phyloP scores from a whole-genome alignment of 2,888 invertebrate genomes.

The Dugesia japonica region DNA sequence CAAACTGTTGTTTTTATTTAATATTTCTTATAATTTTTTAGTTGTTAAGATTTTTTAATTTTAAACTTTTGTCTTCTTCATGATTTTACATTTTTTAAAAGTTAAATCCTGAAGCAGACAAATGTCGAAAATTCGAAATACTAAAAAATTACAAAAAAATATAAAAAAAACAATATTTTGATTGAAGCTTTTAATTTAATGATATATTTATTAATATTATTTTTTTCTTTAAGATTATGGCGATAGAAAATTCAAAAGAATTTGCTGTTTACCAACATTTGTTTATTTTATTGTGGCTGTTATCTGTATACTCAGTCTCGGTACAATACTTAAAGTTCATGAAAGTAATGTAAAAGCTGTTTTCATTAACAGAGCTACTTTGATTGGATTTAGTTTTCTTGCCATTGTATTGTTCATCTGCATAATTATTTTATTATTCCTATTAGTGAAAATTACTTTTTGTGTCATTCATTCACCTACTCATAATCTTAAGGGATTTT shows the following conservation, averaged over 20 bases:
- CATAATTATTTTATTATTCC: conserved; percentile 4
- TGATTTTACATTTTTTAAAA: too few relatives aligned
- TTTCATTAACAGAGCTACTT: neutral
- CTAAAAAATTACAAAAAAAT: too few relatives aligned
- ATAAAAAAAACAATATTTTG: too few relatives aligned
- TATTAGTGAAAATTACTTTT: neutral
- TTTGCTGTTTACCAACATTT: neutral
- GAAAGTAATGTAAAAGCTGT: neutral
- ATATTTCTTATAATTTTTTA: too few relatives aligned
- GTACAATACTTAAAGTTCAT: neutral
- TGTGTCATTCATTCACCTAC: neutral
- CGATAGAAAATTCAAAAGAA: neutral
- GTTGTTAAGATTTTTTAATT: too few relatives aligned
- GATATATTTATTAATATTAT: too few relatives aligned
- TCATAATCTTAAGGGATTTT: conserved; percentile 1
- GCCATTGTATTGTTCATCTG: neutral
- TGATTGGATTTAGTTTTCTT: conserved; percentile 16
- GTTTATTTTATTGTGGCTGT: neutral
- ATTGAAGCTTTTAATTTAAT: too few relatives aligned
- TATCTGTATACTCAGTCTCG: neutral
- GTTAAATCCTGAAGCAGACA: too few relatives aligned
- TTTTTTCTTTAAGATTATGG: neutral
- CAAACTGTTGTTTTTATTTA: too few relatives aligned
- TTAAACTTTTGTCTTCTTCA: too few relatives aligned
- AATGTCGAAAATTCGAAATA: too few relatives aligned